Evolutionary conservation across 2,113 vertebrate species (phyloP).

Genomic region (Odobenus rosmarus): DNA sequence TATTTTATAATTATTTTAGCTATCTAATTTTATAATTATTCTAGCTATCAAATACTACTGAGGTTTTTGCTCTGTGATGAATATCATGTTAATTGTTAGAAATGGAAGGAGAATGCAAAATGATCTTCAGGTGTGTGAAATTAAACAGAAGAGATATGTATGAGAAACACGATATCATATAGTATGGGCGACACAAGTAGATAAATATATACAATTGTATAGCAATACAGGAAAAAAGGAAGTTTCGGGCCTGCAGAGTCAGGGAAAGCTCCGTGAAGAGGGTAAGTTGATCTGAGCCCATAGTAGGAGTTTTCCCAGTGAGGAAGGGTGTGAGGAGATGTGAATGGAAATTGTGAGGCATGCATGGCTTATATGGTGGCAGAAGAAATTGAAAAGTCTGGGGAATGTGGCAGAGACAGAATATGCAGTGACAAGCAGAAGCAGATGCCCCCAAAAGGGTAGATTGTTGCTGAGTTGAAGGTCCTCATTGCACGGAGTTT

Average conservation of each 20-base stretch:
- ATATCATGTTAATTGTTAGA: not conserved
- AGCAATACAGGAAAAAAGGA: not conserved
- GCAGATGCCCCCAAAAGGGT: not conserved
- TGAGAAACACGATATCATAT: not conserved
- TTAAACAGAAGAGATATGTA: not conserved
- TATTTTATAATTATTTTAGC: not conserved
- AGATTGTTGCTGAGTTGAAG: too few relatives aligned
- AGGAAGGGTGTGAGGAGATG: not conserved
- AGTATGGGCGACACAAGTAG: too few relatives aligned
- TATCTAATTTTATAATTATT: not conserved
- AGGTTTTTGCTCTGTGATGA: not conserved
- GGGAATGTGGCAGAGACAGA: not conserved
- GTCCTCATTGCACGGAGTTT: not conserved
- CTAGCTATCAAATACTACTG: not conserved
- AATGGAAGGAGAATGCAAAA: not conserved
- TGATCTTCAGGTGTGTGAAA: not conserved
- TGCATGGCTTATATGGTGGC: rapidly evolving
- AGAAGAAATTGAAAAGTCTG: too few relatives aligned
- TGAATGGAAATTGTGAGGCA: not conserved
- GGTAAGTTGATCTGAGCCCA: not conserved
- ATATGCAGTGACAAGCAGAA: not conserved
- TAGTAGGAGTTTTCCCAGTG: not conserved
- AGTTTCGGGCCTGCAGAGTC: not conserved
- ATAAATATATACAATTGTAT: not conserved
- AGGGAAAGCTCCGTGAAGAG: not conserved